These are phyloP conservation scores for Andrena fulva DNA, from an alignment of 2,888 invertebrate species.

Conservation along the genomic window DNA sequence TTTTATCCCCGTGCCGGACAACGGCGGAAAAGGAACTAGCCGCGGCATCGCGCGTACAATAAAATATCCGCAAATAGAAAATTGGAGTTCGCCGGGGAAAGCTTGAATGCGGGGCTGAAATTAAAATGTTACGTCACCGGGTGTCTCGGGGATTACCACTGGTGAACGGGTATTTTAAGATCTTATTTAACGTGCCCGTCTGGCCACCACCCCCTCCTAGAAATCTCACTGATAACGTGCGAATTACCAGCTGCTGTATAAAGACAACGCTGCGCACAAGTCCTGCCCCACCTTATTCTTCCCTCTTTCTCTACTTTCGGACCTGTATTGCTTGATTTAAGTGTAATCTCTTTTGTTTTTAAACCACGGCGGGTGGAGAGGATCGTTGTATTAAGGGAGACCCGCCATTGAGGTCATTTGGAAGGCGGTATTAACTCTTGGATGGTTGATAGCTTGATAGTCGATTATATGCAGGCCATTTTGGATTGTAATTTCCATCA, in stretches of 20 bases:
- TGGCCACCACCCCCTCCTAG: constrained; percentile 28
- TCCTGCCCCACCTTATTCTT: neutral
- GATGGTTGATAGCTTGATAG: no score
- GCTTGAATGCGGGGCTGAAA: constrained; percentile 47
- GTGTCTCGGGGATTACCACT: constrained; percentile 56
- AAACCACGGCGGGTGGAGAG: neutral
- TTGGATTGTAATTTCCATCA: no score
- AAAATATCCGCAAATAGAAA: constrained; percentile 56
- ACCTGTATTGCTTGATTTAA: constrained; percentile 28
- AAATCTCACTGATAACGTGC: constrained; percentile 68
- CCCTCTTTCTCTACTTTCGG: neutral
- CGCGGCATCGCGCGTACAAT: constrained; percentile 22
- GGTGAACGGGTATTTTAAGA: constrained; percentile 61
- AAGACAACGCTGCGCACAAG: constrained; percentile 46
- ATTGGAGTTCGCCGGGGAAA: constrained; percentile 38
- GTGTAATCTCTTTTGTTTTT: constrained; percentile 9
- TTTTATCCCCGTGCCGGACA: constrained; percentile 31
- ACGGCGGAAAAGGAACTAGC: constrained; percentile 15
- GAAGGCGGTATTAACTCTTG: neutral
- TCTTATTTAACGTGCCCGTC: constrained; percentile 65
- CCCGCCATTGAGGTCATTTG: neutral
- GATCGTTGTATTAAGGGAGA: neutral
- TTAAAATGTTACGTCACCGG: constrained; percentile 58
- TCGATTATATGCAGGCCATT: no score
- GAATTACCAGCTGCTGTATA: constrained; percentile 64